phyloP scores from a whole-genome alignment of 2,113 vertebrate genomes.

The Opisthocomus hoazin region DNA sequence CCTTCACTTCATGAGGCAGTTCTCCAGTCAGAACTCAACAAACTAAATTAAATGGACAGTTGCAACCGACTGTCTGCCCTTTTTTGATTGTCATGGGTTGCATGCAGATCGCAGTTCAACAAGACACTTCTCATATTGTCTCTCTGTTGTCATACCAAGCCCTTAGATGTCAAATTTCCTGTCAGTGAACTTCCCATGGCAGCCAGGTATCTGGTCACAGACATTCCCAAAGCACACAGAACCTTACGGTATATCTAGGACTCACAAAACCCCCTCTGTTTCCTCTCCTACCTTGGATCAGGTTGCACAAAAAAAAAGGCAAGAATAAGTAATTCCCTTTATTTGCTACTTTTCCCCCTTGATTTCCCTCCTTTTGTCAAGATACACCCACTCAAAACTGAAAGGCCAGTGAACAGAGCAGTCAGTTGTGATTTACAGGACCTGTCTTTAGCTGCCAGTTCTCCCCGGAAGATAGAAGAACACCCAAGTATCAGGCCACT shows the following conservation, averaged over 20 bases:
- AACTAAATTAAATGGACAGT: neutral
- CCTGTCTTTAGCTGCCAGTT: neutral
- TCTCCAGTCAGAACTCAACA: neutral
- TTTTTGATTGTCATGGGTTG: neutral
- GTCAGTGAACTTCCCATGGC: neutral
- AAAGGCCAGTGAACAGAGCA: neutral
- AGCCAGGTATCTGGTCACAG: neutral
- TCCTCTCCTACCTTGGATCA: neutral
- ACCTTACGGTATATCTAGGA: neutral
- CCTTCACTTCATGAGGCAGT: neutral
- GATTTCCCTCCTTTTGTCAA: neutral
- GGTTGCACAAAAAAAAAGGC: neutral
- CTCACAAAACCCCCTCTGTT: neutral
- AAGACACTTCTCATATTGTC: neutral
- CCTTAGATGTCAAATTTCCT: neutral
- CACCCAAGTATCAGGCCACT: neutral
- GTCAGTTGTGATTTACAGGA: neutral
- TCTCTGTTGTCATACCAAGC: neutral
- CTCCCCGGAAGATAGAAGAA: neutral
- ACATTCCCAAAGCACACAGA: neutral
- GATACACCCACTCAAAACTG: neutral
- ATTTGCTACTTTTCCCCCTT: neutral
- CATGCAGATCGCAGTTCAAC: neutral
- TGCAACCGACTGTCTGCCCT: neutral
- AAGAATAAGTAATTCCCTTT: neutral